These are phyloP conservation scores for Pachyseris speciosa DNA, from an alignment of 64 coral and sea anemone genomes.

Conservation along the genomic window DNA sequence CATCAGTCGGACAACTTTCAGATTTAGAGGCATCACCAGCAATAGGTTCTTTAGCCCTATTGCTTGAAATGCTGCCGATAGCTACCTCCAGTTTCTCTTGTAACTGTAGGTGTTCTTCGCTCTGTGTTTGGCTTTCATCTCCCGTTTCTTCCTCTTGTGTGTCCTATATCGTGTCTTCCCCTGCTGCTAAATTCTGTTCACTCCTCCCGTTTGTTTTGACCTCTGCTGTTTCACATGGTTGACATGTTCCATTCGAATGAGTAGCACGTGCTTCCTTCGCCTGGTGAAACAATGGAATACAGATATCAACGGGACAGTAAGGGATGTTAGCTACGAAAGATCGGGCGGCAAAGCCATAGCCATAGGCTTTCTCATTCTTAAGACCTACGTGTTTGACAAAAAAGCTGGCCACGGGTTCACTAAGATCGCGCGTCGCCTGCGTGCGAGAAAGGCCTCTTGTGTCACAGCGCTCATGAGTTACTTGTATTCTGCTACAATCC, in stretches of 20 bases:
- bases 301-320: no score
- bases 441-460: no score
- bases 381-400: no score
- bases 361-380: no score
- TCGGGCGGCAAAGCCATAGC: no score
- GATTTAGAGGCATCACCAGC: background rate
- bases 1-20: background rate
- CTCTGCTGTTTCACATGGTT: background rate
- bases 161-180: background rate
- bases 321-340: background rate
- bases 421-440: no score
- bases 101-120: background rate
- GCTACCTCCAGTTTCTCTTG: background rate
- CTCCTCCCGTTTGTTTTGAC: background rate
- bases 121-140: background rate
- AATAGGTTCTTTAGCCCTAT: background rate
- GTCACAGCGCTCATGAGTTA: no score
- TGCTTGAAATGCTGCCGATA: background rate
- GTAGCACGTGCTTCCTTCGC: slow-evolving; percentile 2
- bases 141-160: background rate
- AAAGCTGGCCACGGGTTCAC: no score
- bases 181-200: background rate
- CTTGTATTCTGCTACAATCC: no score
- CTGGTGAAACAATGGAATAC: slow-evolving; percentile 6
- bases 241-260: background rate